Evolutionary conservation across 53 echinoderm and acorn worm species (phyloP).

Genomic region (Actinopyga echinites): DNA sequence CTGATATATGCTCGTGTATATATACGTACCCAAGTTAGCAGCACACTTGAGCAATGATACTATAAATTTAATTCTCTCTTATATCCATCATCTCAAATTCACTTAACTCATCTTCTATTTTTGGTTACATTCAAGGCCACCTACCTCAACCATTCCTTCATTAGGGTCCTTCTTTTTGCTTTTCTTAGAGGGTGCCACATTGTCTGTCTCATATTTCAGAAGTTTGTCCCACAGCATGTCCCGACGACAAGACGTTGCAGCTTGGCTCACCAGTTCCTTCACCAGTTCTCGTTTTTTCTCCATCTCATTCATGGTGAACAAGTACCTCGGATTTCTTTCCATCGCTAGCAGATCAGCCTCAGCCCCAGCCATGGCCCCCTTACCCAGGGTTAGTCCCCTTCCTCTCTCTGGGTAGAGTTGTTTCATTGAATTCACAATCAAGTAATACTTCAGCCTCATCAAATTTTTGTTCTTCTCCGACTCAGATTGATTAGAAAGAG

Average conservation of each 20-base stretch:
- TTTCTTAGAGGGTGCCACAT: conserved; percentile 51
- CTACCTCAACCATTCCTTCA: not conserved
- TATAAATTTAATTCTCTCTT: too few species aligned
- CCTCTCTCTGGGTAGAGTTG: conserved; percentile 62
- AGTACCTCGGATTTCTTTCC: conserved; percentile 58
- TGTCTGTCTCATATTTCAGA: conserved; percentile 59
- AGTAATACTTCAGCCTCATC: conserved; percentile 83
- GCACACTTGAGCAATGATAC: too few species aligned
- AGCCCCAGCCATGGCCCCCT: not conserved
- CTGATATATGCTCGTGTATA: too few species aligned
- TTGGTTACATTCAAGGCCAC: not conserved
- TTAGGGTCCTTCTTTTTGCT: conserved; percentile 61
- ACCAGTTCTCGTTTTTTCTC: conserved; percentile 60
- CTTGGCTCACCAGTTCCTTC: conserved; percentile 62
- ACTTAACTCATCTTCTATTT: too few species aligned
- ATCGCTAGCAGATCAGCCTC: conserved; percentile 3
- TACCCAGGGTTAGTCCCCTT: not conserved
- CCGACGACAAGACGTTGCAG: conserved; percentile 76
- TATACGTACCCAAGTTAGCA: too few species aligned
- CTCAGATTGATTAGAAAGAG: not conserved
- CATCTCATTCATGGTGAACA: conserved; percentile 55
- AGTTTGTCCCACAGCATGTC: conserved; percentile 82
- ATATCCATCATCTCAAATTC: too few species aligned
- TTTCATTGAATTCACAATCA: conserved; percentile 81
- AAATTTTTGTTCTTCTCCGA: conserved; percentile 71